Base-by-base conservation (phyloP, 2,113 vertebrate species). In the Paralichthys olivaceus region DNA sequence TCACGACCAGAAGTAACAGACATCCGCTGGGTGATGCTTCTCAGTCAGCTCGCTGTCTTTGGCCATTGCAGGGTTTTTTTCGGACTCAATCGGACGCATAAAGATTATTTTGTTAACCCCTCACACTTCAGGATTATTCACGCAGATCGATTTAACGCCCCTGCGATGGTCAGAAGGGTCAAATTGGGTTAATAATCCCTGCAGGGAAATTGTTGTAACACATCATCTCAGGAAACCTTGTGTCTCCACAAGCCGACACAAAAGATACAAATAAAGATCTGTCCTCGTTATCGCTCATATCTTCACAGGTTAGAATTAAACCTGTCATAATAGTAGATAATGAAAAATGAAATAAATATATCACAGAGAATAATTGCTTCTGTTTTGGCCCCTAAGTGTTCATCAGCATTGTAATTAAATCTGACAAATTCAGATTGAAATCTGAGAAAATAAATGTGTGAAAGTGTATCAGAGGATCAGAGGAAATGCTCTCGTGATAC, bases 341-440 rank as follows among this genome's bases (percentile, higher is more conserved):
- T 34, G 32, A 19, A 47, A 47, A 17, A 47, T 7, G 7, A 12
- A 9, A 40, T 12, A 62, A 29, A 61, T 37, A 32, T 26, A 61
- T 67, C 23, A 45, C 22, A 17, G 51, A 45, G 45, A 79, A 37
- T 74, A 71, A 80, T 70, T 70, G 29, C 47, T 64, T 76, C 29
- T 63, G 19, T 71, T 75, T 20, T 37, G 53, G 22, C 17, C 19
- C 32, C 37, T 67, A 56, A 78, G 26, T 43, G 9, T 59, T 29
- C 13, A 47, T 59, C 45, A 72, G 17, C 2, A 6, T 0, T 0
- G 12, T 62, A 59, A 81, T 85, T 76, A 64, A 72, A 73, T 53
- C 34, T 58, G 77, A 81, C 43, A 72, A 80, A 87, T 72, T 77
- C 57, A 70, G 59, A 34, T 34, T 68, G 37, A 79, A 73, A 76